Conservation (phyloP, 2,113 vertebrate genomes). For the Microtus pennsylvanicus region DNA sequence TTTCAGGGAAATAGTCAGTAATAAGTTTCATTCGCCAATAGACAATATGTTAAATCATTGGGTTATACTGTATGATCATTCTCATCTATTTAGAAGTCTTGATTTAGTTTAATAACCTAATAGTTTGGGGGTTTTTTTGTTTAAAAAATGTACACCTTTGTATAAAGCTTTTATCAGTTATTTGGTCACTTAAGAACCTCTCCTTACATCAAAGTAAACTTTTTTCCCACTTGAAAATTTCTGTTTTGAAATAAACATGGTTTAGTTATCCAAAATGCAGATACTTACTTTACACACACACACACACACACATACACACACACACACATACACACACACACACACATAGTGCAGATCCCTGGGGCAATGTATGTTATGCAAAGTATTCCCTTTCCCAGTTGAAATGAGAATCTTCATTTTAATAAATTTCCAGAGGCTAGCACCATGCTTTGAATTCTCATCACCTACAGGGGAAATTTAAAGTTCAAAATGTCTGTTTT, state of each 20-base stretch:
- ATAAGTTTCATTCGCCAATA: background rate
- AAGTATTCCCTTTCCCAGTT: constrained; percentile 40
- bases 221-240: constrained; percentile 53
- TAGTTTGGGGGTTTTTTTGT: background rate
- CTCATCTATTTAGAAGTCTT: background rate
- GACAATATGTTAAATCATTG: background rate
- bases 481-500: constrained; percentile 77
- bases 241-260: constrained; percentile 30
- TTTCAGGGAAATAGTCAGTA: background rate
- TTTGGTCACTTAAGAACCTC: background rate
- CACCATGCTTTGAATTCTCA: constrained; percentile 71
- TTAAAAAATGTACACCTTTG: background rate
- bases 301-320: background rate
- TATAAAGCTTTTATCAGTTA: background rate
- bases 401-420: constrained; percentile 80
- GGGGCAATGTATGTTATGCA: constrained; percentile 66
- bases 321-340: background rate
- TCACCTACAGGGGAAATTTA: constrained; percentile 57
- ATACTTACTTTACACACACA: background rate
- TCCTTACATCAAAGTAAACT: background rate
- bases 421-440: constrained; percentile 70
- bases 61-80: background rate
- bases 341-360: constrained; percentile 41
- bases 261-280: constrained; percentile 19
- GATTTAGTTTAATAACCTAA: constrained; percentile 10